These are phyloP conservation scores for Coturnix japonica DNA, from an alignment of 2,113 vertebrate genomes.

Conservation along the genomic window DNA sequence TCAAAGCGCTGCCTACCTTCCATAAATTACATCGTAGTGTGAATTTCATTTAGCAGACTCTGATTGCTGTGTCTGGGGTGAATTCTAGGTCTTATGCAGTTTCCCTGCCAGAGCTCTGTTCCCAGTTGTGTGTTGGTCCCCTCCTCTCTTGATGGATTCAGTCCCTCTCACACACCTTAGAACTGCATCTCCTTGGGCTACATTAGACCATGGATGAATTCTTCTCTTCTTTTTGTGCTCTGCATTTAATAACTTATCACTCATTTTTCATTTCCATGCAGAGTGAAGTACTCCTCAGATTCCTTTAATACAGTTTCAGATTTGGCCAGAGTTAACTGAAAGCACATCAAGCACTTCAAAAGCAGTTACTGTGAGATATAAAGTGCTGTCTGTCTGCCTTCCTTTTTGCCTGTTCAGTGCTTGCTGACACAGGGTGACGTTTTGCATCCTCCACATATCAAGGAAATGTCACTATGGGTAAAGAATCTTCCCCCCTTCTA, in stretches of 20 bases:
- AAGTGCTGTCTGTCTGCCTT: background rate
- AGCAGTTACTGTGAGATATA: background rate
- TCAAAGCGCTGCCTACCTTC: background rate
- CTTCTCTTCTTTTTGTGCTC: background rate
- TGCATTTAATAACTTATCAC: background rate
- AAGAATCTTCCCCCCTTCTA: background rate
- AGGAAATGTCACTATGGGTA: background rate
- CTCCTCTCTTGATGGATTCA: background rate
- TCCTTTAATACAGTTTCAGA: constrained; percentile 7
- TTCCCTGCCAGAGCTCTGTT: background rate
- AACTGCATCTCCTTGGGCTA: background rate
- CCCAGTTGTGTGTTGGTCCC: background rate
- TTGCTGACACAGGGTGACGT: background rate
- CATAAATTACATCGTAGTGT: background rate
- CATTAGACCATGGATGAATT: background rate
- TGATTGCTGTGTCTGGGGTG: background rate
- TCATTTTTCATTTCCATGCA: background rate
- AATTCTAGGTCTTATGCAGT: background rate
- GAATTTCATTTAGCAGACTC: background rate
- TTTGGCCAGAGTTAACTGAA: background rate
- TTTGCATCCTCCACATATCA: background rate
- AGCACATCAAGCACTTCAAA: constrained; percentile 27
- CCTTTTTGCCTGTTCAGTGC: background rate
- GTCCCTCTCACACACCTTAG: background rate
- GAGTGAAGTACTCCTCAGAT: background rate